A percentile compares a stretch with the other conserved stretches of the same genome.
Conservation (phyloP, 2,888 invertebrate genomes). For the Pterostichus niger region DNA sequence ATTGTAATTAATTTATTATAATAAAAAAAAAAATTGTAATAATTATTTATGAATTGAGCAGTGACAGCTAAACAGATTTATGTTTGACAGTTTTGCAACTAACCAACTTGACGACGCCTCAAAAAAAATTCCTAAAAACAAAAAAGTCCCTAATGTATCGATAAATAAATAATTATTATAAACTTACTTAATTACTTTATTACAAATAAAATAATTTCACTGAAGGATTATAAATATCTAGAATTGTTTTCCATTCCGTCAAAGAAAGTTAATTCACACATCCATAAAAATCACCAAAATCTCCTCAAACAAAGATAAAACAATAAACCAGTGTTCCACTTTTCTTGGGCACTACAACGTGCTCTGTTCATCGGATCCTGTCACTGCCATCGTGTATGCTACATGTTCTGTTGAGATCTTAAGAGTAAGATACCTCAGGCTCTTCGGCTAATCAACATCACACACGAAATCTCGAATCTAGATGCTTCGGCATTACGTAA, state of each 20-base stretch:
- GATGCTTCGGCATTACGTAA: slow-evolving; percentile 42
- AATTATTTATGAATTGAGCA: no score
- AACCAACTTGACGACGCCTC: no score
- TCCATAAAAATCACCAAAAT: slow-evolving; percentile 5
- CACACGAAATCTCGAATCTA: slow-evolving; percentile 47
- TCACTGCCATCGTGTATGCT: not conserved
- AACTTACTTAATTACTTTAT: no score
- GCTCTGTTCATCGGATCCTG: slow-evolving; percentile 15
- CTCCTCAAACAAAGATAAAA: slow-evolving; percentile 9
- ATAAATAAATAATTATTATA: no score
- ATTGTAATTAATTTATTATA: no score
- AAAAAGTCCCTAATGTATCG: no score
- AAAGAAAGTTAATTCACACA: not conserved
- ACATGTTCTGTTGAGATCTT: not conserved
- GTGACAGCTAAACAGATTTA: no score
- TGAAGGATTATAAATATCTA: no score
- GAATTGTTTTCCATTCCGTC: not conserved
- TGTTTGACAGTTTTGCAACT: no score
- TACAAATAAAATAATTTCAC: no score
- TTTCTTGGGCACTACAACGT: not conserved
- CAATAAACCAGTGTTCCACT: slow-evolving; percentile 31
- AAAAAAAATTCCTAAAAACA: no score
- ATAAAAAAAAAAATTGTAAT: no score
- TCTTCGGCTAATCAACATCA: slow-evolving; percentile 29
- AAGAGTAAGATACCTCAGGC: not conserved